Conservation (phyloP, 2,113 vertebrate genomes). For the Aramus guarauna region DNA sequence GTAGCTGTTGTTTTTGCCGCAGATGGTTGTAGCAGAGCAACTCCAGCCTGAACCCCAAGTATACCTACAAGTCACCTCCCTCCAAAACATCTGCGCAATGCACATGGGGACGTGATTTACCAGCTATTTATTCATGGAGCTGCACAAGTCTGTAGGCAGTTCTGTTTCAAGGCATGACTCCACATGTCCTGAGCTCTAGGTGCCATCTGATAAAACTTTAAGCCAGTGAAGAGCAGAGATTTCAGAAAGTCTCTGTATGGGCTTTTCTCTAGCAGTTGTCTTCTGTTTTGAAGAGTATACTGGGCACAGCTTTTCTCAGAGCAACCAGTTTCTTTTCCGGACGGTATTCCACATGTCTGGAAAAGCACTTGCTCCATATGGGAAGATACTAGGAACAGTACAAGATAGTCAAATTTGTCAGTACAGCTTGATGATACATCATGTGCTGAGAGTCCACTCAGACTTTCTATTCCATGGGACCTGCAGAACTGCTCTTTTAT, state of each 20-base stretch:
- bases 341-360: neutral
- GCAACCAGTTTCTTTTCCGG: neutral
- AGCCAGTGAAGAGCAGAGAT: neutral
- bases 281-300: neutral
- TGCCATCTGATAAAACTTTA: neutral
- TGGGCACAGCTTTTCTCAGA: neutral
- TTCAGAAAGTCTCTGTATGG: neutral
- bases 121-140: neutral
- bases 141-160: neutral
- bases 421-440: neutral
- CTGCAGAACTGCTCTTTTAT: neutral
- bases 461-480: neutral
- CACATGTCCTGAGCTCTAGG: neutral
- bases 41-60: neutral
- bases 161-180: neutral
- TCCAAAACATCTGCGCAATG: neutral
- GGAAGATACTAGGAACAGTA: neutral
- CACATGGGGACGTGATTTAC: neutral
- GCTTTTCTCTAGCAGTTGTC: neutral
- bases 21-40: neutral
- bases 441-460: rapidly evolving
- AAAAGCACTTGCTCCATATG: neutral
- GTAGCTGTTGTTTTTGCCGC: neutral
- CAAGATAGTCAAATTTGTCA: neutral
- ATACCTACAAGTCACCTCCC: neutral